Conservation (phyloP, 2,888 invertebrate species). For the Zeuzera pyrina region DNA sequence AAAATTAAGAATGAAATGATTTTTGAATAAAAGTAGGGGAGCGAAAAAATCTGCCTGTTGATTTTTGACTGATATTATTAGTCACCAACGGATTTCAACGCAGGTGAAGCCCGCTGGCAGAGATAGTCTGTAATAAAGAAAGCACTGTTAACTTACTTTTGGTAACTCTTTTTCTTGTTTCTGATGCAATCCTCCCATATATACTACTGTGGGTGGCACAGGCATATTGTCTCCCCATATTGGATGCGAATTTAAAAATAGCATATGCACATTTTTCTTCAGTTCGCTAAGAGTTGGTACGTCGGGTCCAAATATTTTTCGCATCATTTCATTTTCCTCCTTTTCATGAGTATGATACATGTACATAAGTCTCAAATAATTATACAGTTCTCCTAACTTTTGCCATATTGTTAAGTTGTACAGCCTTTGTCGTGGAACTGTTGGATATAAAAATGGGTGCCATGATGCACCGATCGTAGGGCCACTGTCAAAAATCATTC, state of each 20-base stretch:
- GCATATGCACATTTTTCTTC: slow-evolving; percentile 32
- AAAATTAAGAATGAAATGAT: too few species aligned
- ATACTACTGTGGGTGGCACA: slow-evolving; percentile 39
- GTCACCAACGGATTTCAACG: too few species aligned
- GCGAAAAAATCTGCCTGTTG: too few species aligned
- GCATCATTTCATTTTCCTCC: slow-evolving; percentile 17
- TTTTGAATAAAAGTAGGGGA: too few species aligned
- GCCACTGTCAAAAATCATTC: slow-evolving; percentile 15
- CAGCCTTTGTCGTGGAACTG: slow-evolving; percentile 14
- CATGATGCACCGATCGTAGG: slow-evolving; percentile 23
- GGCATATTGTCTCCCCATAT: slow-evolving; percentile 38
- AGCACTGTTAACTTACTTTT: slow-evolving; percentile 35
- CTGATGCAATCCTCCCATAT: slow-evolving; percentile 46
- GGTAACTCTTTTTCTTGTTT: slow-evolving; percentile 32
- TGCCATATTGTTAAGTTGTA: slow-evolving; percentile 27
- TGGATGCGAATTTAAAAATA: slow-evolving; percentile 47
- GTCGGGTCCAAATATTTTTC: slow-evolving; percentile 22
- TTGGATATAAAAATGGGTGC: slow-evolving; percentile 28
- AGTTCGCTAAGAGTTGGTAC: slow-evolving; percentile 20
- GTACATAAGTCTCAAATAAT: slow-evolving; percentile 8
- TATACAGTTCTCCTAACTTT: slow-evolving; percentile 20
- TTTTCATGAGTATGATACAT: slow-evolving; percentile 3
- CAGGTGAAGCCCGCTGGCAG: too few species aligned
- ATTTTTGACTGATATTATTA: too few species aligned
- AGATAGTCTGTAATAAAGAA: too few species aligned